Base-by-base conservation (phyloP, 1,140 invertebrate genomes). In the Paracyclopina nana region DNA sequence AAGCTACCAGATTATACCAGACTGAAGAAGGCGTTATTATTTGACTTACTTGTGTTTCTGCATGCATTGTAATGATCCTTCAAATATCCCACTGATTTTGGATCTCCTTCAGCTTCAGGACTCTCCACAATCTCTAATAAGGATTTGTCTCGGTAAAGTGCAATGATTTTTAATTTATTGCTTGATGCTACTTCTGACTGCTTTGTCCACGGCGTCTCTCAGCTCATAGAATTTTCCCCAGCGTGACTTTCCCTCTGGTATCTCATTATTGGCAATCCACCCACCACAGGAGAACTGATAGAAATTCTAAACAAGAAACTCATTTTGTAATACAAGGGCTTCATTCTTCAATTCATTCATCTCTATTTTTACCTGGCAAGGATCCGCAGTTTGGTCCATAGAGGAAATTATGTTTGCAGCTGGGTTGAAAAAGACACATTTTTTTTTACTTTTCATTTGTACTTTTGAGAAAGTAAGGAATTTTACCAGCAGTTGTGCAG, bases 161-260 rank as follows among this genome's bases (percentile, higher is more conserved):
- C 12, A 18, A 11, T n/a, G 31, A n/a, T 18, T 16, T 20, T 28
- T 8, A 48, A n/a, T 29, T 16, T 8, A 46, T 28, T 50, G 14
- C 18, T 50, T 18, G 46, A 4, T 4, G n/a, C 6, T 20, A 51
- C 50, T 25, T 9, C 38, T 12, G 12, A 51, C 11, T 46, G 18
- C 40, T 44, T 51, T 16, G 6, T 51, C 50, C 22, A 43, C 38
- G 8, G 30, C 29, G 22, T 56, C 53, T 31, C 54, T 56, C 24
- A 95, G 70, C 63, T 91, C 88, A 38, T 79, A 79, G 63, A 94
- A 94, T n/a, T 85, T 90, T 16, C 83, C 83, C 88, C 88, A 94
- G 45, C 76, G 79, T n/a, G 80, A 80, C 61, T 85, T n/a, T 77
- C 65, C 61, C 16, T 62, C 69, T 0, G 90, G 90, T 53, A 57